Evolutionary conservation across 2,113 vertebrate genomes (phyloP), one percentile per base, ranked within the genome.

Genomic region (Otus sunia): DNA sequence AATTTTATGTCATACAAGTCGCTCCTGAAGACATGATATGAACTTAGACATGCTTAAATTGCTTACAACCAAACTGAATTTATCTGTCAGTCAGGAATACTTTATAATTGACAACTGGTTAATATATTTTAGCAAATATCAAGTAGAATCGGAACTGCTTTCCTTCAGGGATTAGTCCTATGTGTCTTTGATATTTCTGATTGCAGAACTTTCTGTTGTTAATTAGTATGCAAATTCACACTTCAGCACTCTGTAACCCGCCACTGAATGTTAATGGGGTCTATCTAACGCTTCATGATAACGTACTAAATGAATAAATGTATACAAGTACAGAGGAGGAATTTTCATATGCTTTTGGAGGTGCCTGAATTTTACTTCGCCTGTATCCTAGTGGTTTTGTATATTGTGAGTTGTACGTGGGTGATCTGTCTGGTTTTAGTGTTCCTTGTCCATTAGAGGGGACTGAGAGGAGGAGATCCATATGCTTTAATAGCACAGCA

Each of bases 111-210:
- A 78, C 43, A 55, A 41, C 41, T 88, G 21, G 23, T 69, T 88
- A 63, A 43, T 69, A 73, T 43, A 50, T 94, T 94, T 90, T 59
- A 88, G 55, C 41, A 96, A 95, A 90, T 86, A 86, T 67, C 45
- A 88, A 77, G 78, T 67, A 88, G 55, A 94, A 95, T 92, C 71
- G 86, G 58, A 78, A 85, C 30, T 66, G 90, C 45, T 91, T 69
- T 29, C 59, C 82, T 77, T 83, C 75, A 95, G 90, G 93, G 82
- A 94, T 80, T 59, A 94, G 29, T 23, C 69, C 85, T 68, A 17
- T 27, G 11, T 83, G 47, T 69, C 78, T 96, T 91, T 88, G 82
- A 92, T 96, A 91, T 93, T 86, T 92, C 85, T 55, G 32, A 93
- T 64, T 78, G 60, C 29, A 72, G 52, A 90, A 75, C 60, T 93